Percentiles rank a stretch among this genome's conserved stretches.
These are phyloP conservation scores for Acropora yongei DNA, from an alignment of 64 coral and sea anemone genomes.

Conservation along the genomic window DNA sequence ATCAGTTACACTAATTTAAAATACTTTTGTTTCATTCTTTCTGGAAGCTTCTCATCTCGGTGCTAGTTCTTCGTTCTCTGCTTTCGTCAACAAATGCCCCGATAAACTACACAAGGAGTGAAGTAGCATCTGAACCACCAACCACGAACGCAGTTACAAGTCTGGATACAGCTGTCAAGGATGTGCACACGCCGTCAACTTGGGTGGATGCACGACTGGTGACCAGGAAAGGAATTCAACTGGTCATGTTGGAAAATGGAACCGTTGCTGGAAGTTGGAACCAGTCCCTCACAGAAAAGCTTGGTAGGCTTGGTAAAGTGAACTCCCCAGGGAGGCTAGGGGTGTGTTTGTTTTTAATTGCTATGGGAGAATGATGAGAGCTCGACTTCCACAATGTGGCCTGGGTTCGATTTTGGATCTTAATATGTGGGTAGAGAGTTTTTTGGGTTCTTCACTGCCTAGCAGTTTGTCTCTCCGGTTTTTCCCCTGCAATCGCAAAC, in stretches of 20 bases:
- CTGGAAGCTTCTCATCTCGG: slow-evolving; percentile 15
- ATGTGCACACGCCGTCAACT: neutral
- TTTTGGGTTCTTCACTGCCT: no score
- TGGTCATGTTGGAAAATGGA: slow-evolving; percentile 36
- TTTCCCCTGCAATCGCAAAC: no score
- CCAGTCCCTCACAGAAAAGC: neutral
- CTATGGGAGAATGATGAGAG: no score
- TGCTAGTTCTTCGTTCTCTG: slow-evolving; percentile 8
- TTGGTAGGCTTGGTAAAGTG: neutral
- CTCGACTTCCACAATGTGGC: no score
- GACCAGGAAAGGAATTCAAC: slow-evolving; percentile 18
- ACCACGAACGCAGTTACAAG: neutral
- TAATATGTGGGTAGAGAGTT: no score
- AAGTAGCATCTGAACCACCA: neutral
- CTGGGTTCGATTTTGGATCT: no score
- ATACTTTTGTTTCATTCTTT: neutral
- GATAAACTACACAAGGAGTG: neutral
- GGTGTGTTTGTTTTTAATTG: no score
- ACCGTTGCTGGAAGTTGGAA: slow-evolving; percentile 39
- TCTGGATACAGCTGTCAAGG: neutral
- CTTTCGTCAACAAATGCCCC: slow-evolving; percentile 5
- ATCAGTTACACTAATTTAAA: no score
- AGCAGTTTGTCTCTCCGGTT: no score
- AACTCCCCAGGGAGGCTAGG: no score
- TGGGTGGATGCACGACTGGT: slow-evolving; percentile 33